Conservation (phyloP, 2,888 invertebrate species). For the Aphodius granarius region DNA sequence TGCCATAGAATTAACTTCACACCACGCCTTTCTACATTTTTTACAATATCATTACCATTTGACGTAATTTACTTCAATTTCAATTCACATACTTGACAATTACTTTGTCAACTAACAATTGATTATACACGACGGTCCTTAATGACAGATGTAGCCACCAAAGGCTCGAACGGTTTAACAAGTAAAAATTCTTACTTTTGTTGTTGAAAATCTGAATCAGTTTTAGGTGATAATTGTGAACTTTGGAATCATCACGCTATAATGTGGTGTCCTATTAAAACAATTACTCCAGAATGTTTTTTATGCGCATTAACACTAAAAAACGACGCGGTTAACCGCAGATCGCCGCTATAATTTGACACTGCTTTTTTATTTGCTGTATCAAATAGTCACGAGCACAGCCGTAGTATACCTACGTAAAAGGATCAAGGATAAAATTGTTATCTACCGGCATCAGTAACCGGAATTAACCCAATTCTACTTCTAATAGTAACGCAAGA, state of each 20-base stretch:
- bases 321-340: not conserved
- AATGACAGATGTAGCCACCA: too few relatives aligned
- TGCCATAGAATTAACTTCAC: not conserved
- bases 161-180: not conserved
- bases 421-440: not conserved
- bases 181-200: not conserved
- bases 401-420: not conserved
- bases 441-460: not conserved
- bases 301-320: not conserved
- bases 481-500: conserved; percentile 3
- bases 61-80: not conserved
- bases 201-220: too few relatives aligned
- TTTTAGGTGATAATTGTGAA: not conserved
- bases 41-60: not conserved
- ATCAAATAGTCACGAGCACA: not conserved
- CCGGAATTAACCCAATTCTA: not conserved
- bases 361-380: not conserved
- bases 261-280: not conserved
- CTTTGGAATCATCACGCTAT: not conserved
- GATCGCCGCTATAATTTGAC: not conserved
- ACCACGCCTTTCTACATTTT: not conserved
- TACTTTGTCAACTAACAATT: too few relatives aligned
- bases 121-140: too few relatives aligned
- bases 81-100: not conserved
- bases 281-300: not conserved